Base-by-base conservation (phyloP, 2,113 vertebrate genomes). In the Dipodomys spectabilis region DNA sequence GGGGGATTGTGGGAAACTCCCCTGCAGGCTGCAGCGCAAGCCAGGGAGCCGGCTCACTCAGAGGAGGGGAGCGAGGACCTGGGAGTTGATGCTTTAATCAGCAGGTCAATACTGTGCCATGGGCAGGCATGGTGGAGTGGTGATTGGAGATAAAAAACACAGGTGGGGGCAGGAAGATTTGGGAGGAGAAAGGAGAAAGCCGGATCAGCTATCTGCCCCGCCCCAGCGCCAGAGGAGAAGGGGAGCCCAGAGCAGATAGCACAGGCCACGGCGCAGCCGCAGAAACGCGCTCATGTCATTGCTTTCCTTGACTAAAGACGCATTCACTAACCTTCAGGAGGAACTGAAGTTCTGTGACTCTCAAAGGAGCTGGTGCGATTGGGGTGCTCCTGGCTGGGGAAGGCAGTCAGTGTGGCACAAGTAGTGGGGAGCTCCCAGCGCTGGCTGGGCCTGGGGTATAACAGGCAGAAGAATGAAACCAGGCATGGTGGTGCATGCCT, bases 1-100 rank as follows among this genome's bases (percentile, higher is more conserved):
- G 53, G 16, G 53, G 53, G 53, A 57, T 57, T 30, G 68, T 0
- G 28, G 0, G 16, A 53, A 6, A 4, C 5, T 25, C 10, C 9
- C 16, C 28, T 7, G 71, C 28, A 1, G 0, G 23, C 2, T 20
- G 69, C 9, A 53, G 39, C 39, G 49, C 7, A 10, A 67, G 53
- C 53, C 23, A 82, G 88, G 87, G 84, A 71, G 5, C 45, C 27
- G 65, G 5, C 12, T 27, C 16, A 5, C 39, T 19, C 28, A n/a
- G 23, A 82, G 91, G 92, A 94, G 79, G 90, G 71, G 83, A 95
- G 5, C 39, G 39, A 39, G 39, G 39, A 39, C 39, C 39, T 39
- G 97, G 96, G 98, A 98, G 98, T 98, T 98, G 98, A 99, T 98
- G 98, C 98, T 98, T 98, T 98, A 98, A 99, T 98, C 98, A 98